These are phyloP conservation scores for Drosophila lini DNA, from an alignment of 1,140 invertebrate genomes.

Conservation along the genomic window DNA sequence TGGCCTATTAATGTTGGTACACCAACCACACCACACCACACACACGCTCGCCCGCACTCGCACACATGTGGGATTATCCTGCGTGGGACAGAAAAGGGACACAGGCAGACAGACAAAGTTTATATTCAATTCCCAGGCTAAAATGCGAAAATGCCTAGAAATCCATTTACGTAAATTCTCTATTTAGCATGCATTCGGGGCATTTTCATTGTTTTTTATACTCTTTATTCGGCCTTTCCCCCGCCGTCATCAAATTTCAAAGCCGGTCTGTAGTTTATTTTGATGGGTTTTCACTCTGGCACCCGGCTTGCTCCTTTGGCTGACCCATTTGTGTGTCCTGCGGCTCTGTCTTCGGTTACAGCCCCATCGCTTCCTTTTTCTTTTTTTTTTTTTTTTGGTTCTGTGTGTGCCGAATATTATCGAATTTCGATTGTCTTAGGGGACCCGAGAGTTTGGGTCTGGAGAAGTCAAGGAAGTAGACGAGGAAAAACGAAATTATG, in stretches of 20 bases:
- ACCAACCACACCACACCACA: slow-evolving; percentile 25
- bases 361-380: slow-evolving; percentile 45
- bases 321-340: slow-evolving; percentile 67
- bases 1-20: slow-evolving; percentile 69
- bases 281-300: slow-evolving; percentile 56
- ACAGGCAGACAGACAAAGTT: slow-evolving; percentile 49
- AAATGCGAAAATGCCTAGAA: slow-evolving; percentile 82
- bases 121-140: slow-evolving; percentile 78
- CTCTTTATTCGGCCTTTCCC: slow-evolving; percentile 36
- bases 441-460: slow-evolving; percentile 13
- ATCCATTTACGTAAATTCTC: slow-evolving; percentile 82
- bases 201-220: slow-evolving; percentile 82
- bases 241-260: slow-evolving; percentile 74
- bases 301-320: slow-evolving; percentile 35
- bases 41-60: slow-evolving; percentile 14
- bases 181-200: slow-evolving; percentile 81
- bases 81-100: slow-evolving; percentile 43
- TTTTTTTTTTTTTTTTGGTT: slow-evolving; percentile 1
- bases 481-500: slow-evolving; percentile 48
- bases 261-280: slow-evolving; percentile 73
- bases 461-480: neutral
- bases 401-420: slow-evolving; percentile 56
- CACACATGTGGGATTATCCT: slow-evolving; percentile 24
- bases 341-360: slow-evolving; percentile 56
- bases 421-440: slow-evolving; percentile 78